Percentiles rank a stretch among this genome's conserved stretches.
Conservation (phyloP, 1,140 invertebrate genomes). For the Epicauta chinensis region DNA sequence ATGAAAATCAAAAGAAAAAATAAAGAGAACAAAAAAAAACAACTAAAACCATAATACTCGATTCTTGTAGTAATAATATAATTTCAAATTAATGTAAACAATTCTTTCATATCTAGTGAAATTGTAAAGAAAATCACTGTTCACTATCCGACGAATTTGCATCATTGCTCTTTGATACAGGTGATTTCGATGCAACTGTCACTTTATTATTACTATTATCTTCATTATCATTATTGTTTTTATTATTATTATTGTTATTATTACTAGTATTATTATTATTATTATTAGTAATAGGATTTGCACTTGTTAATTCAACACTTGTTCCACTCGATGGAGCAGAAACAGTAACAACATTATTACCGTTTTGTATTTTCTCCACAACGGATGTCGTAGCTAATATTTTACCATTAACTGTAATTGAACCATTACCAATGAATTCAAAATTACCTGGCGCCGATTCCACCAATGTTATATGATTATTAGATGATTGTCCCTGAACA, state of each 20-base stretch:
- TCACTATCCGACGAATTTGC: constrained; percentile 8
- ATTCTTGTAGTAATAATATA: no score
- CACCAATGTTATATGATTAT: constrained; percentile 30
- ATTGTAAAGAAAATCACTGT: not conserved
- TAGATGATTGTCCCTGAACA: constrained; percentile 8
- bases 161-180: constrained; percentile 5
- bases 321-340: constrained; percentile 13
- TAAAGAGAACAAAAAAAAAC: no score
- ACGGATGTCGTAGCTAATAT: constrained; percentile 16
- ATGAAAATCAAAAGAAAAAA: no score
- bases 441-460: constrained; percentile 35
- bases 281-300: constrained; percentile 7
- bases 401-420: constrained; percentile 26
- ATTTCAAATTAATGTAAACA: no score
- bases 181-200: no score
- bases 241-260: no score
- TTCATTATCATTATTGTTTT: no score
- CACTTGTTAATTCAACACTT: constrained; percentile 11
- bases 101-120: no score
- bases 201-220: no score
- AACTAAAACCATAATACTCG: no score
- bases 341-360: constrained; percentile 20
- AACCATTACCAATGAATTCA: constrained; percentile 29
- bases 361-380: constrained; percentile 20
- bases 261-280: no score